Base-by-base conservation (phyloP, 2,797 vertebrate species). In the Gallinago solitaria region DNA sequence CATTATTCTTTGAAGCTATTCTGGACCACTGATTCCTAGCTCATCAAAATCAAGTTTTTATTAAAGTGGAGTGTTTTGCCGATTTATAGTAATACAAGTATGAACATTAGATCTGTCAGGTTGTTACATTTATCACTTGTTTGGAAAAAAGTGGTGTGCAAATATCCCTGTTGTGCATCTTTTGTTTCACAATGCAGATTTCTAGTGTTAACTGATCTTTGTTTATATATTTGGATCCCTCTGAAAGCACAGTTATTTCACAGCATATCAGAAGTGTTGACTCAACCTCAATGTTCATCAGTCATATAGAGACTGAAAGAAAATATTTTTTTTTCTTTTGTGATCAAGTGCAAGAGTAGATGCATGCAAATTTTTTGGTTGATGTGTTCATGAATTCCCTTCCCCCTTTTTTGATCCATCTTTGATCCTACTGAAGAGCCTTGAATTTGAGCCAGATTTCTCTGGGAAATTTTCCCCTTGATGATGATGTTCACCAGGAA, bases 341-440 rank as follows among this genome's bases (percentile, higher is more conserved):
- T 28, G 3, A 74, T 64, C 13, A 68, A 87, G 23, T 56, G 28
- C 79, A 64, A 70, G 56, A 74, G 20, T 75, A 89, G 64, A 83
- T 85, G 30, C 47, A 50, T 87, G 13, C 41, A 68, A 8, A 16
- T 68, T 76, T 94, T 76, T 76, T 91, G 47, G 11, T 19, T 87
- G 59, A 74, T 83, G n/a, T 56, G 37, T 67, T 84, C 27, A 8
- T 79, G 30, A 61, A 47, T 88, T 79, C 33, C 17, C 24, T 11
- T 59, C 19, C 15, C 7, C 6, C 5, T 9, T 78, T 75, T 92
- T 64, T 90, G 51, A 87, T 90, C 37, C 24, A 16, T 65, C 65
- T 86, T 89, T 94, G 64, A 88, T 95, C 82, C 79, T 89, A 43
- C n/a, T 41, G 59, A 59, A 43, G 37, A 90, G 83, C 81, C 73